A percentile compares a stretch with the other conserved stretches of the same genome.
These are phyloP conservation scores for Cyanistes caeruleus DNA, from an alignment of 2,113 vertebrate species.

Conservation along the genomic window DNA sequence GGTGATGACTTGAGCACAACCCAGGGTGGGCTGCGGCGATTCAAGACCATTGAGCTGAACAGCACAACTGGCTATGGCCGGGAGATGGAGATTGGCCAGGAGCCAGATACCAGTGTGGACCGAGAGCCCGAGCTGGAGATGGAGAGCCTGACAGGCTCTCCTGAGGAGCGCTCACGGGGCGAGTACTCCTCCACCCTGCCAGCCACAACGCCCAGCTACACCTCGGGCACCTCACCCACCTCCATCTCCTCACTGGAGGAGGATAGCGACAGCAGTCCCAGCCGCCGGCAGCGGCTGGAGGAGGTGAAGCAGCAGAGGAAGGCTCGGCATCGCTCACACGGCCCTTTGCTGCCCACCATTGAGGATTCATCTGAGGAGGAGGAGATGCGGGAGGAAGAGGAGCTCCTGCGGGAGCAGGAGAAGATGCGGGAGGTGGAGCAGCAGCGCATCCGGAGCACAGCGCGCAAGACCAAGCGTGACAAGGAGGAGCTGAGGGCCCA, in stretches of 20 bases:
- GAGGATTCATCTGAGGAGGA: constrained; percentile 98
- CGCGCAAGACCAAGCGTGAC: constrained; percentile 93
- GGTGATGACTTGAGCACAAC: constrained; percentile 81
- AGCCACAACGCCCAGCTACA: constrained; percentile 95
- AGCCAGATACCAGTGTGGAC: constrained; percentile 86
- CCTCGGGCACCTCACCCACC: constrained; percentile 94
- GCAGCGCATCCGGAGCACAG: constrained; percentile 95
- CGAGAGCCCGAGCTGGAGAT: constrained; percentile 96
- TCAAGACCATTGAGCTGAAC: constrained; percentile 97
- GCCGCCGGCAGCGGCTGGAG: constrained; percentile 91
- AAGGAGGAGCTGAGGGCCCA: constrained; percentile 97
- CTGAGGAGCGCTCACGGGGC: constrained; percentile 92
- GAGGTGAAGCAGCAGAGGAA: constrained; percentile 98
- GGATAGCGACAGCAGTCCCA: constrained; percentile 97
- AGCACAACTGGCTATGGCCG: constrained; percentile 88
- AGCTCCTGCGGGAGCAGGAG: constrained; percentile 94
- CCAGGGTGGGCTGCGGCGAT: constrained; percentile 91
- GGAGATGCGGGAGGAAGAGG: constrained; percentile 95
- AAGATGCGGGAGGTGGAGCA: constrained; percentile 98
- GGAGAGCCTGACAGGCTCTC: constrained; percentile 97
- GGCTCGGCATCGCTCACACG: constrained; percentile 93
- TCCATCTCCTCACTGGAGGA: constrained; percentile 97
- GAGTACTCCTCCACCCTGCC: constrained; percentile 97
- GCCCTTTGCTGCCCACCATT: constrained; percentile 94
- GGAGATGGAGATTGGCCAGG: constrained; percentile 87